A percentile compares a stretch with the other conserved stretches of the same genome.
Evolutionary conservation across 35 echinoderm and acorn worm genomes (phyloP).

Genomic region (Apostichopus californicus): DNA sequence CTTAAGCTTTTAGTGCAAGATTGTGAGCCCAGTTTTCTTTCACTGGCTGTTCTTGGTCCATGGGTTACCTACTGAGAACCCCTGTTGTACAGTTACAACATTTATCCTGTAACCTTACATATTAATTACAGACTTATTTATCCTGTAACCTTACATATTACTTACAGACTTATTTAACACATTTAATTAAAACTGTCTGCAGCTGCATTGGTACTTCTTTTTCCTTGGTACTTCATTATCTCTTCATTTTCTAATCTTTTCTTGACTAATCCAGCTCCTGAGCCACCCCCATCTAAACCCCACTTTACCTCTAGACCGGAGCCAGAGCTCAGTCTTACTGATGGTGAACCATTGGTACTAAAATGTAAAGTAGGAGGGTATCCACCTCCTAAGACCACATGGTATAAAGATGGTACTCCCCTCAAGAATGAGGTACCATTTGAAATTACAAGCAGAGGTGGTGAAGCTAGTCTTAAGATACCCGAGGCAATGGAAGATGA

Average conservation of each 20-base stretch:
- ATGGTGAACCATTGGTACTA: constrained; percentile 54
- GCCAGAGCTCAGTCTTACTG: constrained; percentile 25
- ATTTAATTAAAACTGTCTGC: background rate
- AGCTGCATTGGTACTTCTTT: background rate
- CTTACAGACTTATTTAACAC: too few species aligned
- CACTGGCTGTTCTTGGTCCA: too few species aligned
- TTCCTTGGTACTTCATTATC: background rate
- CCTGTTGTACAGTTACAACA: too few species aligned
- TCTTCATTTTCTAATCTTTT: background rate
- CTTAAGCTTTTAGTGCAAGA: too few species aligned
- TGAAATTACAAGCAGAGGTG: constrained; percentile 32
- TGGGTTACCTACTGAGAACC: too few species aligned
- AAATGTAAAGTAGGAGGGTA: constrained; percentile 35
- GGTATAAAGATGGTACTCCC: constrained; percentile 45
- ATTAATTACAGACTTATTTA: too few species aligned
- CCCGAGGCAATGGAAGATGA: constrained; percentile 8
- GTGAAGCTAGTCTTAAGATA: constrained; percentile 25
- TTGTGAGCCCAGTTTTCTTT: too few species aligned
- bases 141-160: too few species aligned
- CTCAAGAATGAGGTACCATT: constrained; percentile 39
- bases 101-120: too few species aligned
- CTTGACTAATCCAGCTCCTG: background rate
- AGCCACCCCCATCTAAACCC: constrained; percentile 33
- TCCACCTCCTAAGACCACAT: constrained; percentile 14
- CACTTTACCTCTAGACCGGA: constrained; percentile 7